These are phyloP conservation scores for Heliconius congener DNA, from an alignment of 1,140 invertebrate species.

Conservation along the genomic window DNA sequence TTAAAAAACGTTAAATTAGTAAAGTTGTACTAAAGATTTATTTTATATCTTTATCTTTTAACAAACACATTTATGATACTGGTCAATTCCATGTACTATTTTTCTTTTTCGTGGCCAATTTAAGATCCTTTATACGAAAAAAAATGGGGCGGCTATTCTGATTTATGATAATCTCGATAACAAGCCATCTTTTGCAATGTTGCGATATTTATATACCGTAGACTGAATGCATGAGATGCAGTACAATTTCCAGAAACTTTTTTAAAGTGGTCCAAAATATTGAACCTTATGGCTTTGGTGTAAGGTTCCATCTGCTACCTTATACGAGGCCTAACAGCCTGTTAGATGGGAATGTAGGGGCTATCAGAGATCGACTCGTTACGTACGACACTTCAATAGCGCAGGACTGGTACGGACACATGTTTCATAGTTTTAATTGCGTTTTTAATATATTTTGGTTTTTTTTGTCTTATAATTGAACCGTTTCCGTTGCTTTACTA, in stretches of 20 bases:
- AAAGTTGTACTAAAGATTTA: not conserved
- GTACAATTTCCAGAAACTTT: conserved; percentile 18
- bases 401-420: conserved; percentile 42
- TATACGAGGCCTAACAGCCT: conserved; percentile 46
- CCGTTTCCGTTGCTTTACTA: not conserved
- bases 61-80: not conserved
- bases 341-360: conserved; percentile 42
- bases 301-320: conserved; percentile 23
- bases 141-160: conserved; percentile 8
- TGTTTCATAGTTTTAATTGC: conserved; percentile 41
- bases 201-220: conserved; percentile 26
- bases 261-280: conserved; percentile 7
- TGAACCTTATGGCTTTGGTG: conserved; percentile 9
- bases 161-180: conserved; percentile 33
- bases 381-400: conserved; percentile 58
- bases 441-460: conserved; percentile 8
- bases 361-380: conserved; percentile 65
- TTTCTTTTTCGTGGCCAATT: not conserved
- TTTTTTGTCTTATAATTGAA: not conserved
- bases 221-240: conserved; percentile 19
- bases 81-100: not conserved
- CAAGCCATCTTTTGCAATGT: conserved; percentile 29
- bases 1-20: not conserved
- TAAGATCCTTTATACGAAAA: not conserved
- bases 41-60: not conserved